phyloP scores from a whole-genome alignment of 64 coral and sea anemone genomes.

The Pocillopora damicornis region DNA sequence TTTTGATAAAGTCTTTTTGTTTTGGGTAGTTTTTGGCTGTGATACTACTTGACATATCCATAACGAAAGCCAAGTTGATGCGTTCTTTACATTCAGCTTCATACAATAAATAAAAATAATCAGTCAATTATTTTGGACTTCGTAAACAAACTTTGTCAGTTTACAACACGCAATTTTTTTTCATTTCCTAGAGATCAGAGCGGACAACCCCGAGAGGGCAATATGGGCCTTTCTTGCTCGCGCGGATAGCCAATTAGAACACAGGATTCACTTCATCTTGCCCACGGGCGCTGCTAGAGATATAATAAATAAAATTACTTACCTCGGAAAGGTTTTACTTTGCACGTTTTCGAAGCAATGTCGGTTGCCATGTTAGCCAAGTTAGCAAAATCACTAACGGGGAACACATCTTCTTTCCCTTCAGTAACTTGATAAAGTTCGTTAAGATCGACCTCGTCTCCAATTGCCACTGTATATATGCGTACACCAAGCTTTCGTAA shows the following conservation, averaged over 20 bases:
- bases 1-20: slow-evolving; percentile 77
- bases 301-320: not conserved
- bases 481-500: slow-evolving; percentile 54
- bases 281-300: no score
- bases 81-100: slow-evolving; percentile 4
- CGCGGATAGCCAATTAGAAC: no score
- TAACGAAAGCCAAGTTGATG: slow-evolving; percentile 36
- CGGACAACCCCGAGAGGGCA: no score
- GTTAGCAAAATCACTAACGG: slow-evolving; percentile 64
- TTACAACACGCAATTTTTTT: not conserved
- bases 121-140: not conserved
- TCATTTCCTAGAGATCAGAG: no score
- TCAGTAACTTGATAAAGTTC: slow-evolving; percentile 62
- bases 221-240: no score
- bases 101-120: not conserved
- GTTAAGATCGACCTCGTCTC: slow-evolving; percentile 47
- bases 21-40: slow-evolving; percentile 50
- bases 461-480: slow-evolving; percentile 55
- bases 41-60: slow-evolving; percentile 61
- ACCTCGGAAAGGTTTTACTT: not conserved
- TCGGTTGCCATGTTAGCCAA: slow-evolving; percentile 53
- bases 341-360: slow-evolving; percentile 52
- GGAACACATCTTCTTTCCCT: slow-evolving; percentile 53
- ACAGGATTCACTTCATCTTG: no score
- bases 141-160: not conserved